Evolutionary conservation across 2,888 invertebrate genomes (phyloP).

Genomic region (Orchesella flavescens): DNA sequence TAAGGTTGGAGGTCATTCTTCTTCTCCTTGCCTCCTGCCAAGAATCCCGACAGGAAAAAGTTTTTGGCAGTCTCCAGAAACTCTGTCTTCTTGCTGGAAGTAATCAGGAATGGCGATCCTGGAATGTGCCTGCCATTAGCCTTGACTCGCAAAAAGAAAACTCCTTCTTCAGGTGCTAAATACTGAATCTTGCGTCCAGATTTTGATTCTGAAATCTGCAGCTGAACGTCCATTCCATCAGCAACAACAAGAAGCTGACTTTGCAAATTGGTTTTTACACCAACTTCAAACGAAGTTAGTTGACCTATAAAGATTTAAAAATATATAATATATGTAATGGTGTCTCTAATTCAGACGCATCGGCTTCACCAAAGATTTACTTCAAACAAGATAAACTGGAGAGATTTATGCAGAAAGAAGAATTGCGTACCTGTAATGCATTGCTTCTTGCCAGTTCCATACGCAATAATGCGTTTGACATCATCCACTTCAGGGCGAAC

Average conservation of each 20-base stretch:
- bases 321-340: too few relatives aligned
- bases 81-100: background rate
- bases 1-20: slow-evolving; percentile 15
- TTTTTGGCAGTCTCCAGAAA: slow-evolving; percentile 19
- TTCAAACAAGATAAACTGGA: background rate
- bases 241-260: slow-evolving; percentile 23
- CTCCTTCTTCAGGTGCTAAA: background rate
- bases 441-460: slow-evolving; percentile 35
- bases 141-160: slow-evolving; percentile 44
- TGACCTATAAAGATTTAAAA: too few relatives aligned
- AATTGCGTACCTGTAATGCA: slow-evolving; percentile 36
- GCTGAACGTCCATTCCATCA: slow-evolving; percentile 4
- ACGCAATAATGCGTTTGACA: slow-evolving; percentile 39
- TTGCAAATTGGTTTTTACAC: too few relatives aligned
- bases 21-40: slow-evolving; percentile 10
- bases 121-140: slow-evolving; percentile 42
- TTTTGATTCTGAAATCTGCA: slow-evolving; percentile 16
- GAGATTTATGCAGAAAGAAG: background rate
- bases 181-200: slow-evolving; percentile 35
- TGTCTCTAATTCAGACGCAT: too few relatives aligned
- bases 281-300: too few relatives aligned
- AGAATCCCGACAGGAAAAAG: background rate
- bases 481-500: slow-evolving; percentile 7
- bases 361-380: too few relatives aligned
- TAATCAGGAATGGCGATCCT: slow-evolving; percentile 47